Percentiles rank a stretch among this genome's conserved stretches.
Conservation (phyloP, 2,888 invertebrate species). For the Agriopis aurantiaria region DNA sequence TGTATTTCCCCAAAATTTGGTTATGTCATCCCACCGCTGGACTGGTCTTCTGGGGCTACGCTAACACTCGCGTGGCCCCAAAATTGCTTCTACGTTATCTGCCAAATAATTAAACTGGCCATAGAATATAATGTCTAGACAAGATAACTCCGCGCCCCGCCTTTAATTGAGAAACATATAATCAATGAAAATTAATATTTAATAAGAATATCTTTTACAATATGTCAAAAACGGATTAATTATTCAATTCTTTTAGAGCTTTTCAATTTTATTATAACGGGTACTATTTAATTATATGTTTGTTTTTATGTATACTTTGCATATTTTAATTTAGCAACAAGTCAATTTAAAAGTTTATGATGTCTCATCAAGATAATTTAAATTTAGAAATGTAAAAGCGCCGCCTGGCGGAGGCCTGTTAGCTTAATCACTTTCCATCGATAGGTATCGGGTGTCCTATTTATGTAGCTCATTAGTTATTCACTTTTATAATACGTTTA, state of each 20-base stretch:
- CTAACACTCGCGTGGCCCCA: too few relatives aligned
- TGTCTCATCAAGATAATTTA: constrained; percentile 7
- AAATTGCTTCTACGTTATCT: too few relatives aligned
- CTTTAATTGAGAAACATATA: background rate
- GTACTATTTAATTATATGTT: too few relatives aligned
- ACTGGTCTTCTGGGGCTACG: too few relatives aligned
- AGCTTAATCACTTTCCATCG: constrained; percentile 24
- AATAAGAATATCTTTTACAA: background rate
- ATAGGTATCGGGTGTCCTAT: constrained; percentile 18
- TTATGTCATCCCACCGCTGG: too few relatives aligned
- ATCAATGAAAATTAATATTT: background rate
- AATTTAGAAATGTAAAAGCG: constrained; percentile 22
- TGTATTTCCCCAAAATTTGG: too few relatives aligned
- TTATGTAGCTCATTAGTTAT: constrained; percentile 18
- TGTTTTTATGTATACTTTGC: background rate
- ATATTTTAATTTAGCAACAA: constrained; percentile 4
- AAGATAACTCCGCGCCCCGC: background rate
- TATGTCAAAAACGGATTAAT: background rate
- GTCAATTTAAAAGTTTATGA: constrained; percentile 3
- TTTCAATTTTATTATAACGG: too few relatives aligned
- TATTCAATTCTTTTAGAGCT: too few relatives aligned
- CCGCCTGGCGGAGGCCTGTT: constrained; percentile 1
- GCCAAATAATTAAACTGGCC: background rate
- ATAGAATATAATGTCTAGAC: constrained; percentile 3
- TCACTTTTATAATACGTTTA: constrained; percentile 21